These are phyloP conservation scores for Drosophila arawakana DNA, from an alignment of 1,140 invertebrate genomes.

Conservation along the genomic window DNA sequence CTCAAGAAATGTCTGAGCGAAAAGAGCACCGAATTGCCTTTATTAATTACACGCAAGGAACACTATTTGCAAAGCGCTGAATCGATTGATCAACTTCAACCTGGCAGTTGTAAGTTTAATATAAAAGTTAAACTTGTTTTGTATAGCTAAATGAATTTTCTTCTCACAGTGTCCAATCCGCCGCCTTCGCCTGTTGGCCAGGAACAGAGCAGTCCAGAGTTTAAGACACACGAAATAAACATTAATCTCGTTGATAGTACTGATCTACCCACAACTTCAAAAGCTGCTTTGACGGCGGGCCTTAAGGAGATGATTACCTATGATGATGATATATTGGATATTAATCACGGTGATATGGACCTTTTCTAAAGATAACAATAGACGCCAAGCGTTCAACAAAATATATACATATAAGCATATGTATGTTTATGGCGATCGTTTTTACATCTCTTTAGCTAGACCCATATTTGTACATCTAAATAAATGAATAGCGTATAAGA, in stretches of 20 bases:
- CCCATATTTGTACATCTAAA: conserved; percentile 77
- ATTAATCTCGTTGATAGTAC: conserved; percentile 85
- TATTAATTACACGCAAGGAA: conserved; percentile 85
- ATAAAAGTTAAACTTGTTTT: conserved; percentile 12
- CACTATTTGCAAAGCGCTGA: conserved; percentile 85
- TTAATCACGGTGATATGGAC: conserved; percentile 90
- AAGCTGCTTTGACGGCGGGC: conserved; percentile 56
- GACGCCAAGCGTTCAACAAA: conserved; percentile 58
- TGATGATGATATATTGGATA: conserved; percentile 89
- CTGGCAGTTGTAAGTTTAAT: conserved; percentile 84
- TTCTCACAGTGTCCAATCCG: conserved; percentile 88
- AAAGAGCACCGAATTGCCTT: conserved; percentile 86
- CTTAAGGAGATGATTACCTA: conserved; percentile 84
- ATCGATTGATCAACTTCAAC: conserved; percentile 85
- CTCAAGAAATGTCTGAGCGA: conserved; percentile 85
- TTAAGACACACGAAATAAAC: conserved; percentile 86
- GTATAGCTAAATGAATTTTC: not conserved
- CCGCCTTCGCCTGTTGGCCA: conserved; percentile 91
- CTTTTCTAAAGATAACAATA: conserved; percentile 86
- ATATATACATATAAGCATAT: conserved; percentile 29
- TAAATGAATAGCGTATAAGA: conserved; percentile 67
- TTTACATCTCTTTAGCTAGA: conserved; percentile 66
- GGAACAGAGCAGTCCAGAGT: conserved; percentile 88
- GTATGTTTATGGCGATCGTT: conserved; percentile 38
- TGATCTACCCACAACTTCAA: conserved; percentile 81